These are phyloP conservation scores for Eumaeus atala DNA, from an alignment of 1,140 invertebrate species.

Conservation along the genomic window DNA sequence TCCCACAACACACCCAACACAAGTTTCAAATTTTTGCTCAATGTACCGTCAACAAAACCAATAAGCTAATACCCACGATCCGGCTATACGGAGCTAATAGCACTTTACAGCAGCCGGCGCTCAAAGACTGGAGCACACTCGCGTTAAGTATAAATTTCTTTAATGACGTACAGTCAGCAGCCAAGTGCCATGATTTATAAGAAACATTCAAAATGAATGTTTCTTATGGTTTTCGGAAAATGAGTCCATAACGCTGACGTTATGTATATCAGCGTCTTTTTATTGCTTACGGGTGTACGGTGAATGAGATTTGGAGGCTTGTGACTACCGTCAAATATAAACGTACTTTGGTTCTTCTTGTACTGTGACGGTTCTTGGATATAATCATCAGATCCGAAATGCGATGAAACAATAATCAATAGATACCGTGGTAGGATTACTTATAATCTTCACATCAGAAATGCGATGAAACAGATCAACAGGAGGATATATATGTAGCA, in stretches of 20 bases:
- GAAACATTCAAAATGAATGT: not conserved
- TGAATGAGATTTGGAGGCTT: too few relatives aligned
- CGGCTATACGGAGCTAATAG: conserved; percentile 26
- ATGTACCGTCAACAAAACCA: not conserved
- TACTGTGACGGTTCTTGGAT: too few relatives aligned
- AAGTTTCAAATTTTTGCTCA: too few relatives aligned
- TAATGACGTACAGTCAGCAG: conserved; percentile 33
- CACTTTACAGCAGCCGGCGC: conserved; percentile 41
- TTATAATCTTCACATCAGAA: too few relatives aligned
- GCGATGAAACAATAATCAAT: too few relatives aligned
- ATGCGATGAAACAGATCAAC: too few relatives aligned
- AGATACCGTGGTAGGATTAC: too few relatives aligned
- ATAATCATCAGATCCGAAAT: too few relatives aligned
- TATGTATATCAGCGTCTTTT: not conserved
- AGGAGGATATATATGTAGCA: too few relatives aligned
- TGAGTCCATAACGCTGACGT: not conserved
- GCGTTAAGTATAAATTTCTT: conserved; percentile 41
- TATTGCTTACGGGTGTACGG: not conserved
- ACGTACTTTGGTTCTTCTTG: too few relatives aligned
- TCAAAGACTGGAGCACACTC: conserved; percentile 24
- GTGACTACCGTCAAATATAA: too few relatives aligned
- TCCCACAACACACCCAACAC: too few relatives aligned
- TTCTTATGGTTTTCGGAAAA: not conserved
- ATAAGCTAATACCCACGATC: conserved; percentile 11
- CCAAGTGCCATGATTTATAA: conserved; percentile 7